Evolutionary conservation across 2,113 vertebrate genomes (phyloP).

Genomic region (Delphinapterus leucas): DNA sequence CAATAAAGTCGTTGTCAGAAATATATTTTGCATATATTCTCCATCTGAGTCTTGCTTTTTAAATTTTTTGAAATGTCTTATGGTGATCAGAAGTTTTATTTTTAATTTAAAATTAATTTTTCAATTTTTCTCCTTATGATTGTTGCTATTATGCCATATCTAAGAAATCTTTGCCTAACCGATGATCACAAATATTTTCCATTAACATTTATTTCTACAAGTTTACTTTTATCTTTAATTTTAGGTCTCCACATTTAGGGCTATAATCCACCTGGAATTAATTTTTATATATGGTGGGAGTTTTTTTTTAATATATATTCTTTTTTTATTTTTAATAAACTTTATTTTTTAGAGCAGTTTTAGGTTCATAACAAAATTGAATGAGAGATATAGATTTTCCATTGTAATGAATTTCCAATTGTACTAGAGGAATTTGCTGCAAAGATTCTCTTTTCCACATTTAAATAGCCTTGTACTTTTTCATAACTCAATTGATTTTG

Average conservation of each 20-base stretch:
- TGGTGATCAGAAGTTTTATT: neutral
- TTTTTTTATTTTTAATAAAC: neutral
- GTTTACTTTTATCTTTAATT: neutral
- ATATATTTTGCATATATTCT: neutral
- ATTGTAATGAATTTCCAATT: neutral
- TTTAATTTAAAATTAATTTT: neutral
- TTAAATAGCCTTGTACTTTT: neutral
- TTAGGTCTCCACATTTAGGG: neutral
- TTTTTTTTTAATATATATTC: neutral
- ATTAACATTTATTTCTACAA: neutral
- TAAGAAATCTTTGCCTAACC: neutral
- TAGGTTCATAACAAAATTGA: neutral
- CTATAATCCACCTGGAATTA: neutral
- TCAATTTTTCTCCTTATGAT: neutral
- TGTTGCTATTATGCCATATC: neutral
- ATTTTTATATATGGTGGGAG: neutral
- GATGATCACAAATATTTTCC: neutral
- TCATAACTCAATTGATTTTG: neutral
- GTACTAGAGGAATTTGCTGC: neutral
- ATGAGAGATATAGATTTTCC: neutral
- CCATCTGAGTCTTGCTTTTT: neutral
- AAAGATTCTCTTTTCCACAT: neutral
- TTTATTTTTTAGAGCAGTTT: neutral
- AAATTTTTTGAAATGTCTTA: neutral
- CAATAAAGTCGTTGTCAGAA: neutral